These are phyloP conservation scores for Pongo pygmaeus DNA, from an alignment of 2,113 vertebrate species.

Conservation along the genomic window DNA sequence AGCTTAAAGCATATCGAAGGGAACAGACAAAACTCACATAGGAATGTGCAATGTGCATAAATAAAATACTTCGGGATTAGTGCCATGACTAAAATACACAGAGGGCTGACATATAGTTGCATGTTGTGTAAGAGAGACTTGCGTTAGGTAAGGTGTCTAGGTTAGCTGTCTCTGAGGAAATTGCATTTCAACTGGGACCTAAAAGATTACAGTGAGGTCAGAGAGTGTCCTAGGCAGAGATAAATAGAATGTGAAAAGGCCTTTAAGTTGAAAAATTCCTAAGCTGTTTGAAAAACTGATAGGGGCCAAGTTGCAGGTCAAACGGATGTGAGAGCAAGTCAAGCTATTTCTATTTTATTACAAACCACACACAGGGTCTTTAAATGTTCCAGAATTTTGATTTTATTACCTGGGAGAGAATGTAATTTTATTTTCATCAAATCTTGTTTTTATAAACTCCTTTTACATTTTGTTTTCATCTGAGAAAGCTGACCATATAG, in stretches of 20 bases:
- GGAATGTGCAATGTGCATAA: background rate
- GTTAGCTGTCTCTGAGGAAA: background rate
- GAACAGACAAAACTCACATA: background rate
- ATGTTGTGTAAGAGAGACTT: background rate
- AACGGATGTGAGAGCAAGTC: background rate
- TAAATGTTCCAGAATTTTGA: background rate
- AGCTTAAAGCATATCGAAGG: background rate
- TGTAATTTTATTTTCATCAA: constrained; percentile 1
- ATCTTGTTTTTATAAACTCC: background rate
- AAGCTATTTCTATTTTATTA: background rate
- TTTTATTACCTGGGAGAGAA: background rate
- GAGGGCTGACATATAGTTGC: background rate
- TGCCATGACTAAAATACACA: background rate
- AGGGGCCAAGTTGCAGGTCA: background rate
- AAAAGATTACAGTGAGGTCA: background rate
- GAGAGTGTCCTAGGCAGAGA: background rate
- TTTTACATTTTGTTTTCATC: background rate
- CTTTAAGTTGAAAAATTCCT: background rate
- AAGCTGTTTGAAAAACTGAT: background rate
- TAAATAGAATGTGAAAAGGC: background rate
- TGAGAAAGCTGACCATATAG: background rate
- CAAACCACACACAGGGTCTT: background rate
- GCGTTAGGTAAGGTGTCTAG: background rate
- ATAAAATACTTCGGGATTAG: background rate
- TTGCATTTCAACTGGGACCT: background rate